These are phyloP conservation scores for Halcyon badia DNA, from an alignment of 2,797 vertebrate genomes.

Conservation along the genomic window DNA sequence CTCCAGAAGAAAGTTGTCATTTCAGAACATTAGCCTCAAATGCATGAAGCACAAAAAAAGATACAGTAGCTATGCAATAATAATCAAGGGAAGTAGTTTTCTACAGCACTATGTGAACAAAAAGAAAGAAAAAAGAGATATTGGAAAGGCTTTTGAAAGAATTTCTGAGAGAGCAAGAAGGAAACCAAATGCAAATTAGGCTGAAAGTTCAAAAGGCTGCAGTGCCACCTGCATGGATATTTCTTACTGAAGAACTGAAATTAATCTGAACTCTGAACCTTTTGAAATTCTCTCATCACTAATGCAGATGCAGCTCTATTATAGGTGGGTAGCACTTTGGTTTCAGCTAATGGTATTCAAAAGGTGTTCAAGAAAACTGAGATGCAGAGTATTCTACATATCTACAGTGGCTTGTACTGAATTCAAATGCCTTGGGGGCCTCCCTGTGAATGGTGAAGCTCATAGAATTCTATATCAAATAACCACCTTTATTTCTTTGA, in stretches of 20 bases:
- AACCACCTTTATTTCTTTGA: constrained; percentile 38
- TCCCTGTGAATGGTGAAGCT: neutral
- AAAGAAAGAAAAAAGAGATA: neutral
- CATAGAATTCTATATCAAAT: constrained; percentile 12
- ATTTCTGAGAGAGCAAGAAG: neutral
- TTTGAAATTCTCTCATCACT: neutral
- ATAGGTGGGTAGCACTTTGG: neutral
- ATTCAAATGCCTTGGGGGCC: neutral
- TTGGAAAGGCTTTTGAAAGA: neutral
- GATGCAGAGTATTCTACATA: neutral
- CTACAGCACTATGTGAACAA: neutral
- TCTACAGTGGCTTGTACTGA: constrained; percentile 6
- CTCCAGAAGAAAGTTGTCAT: neutral
- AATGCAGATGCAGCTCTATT: neutral
- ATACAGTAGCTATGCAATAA: neutral
- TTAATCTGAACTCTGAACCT: constrained; percentile 41
- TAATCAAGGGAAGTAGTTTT: neutral
- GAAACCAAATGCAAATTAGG: neutral
- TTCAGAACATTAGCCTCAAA: neutral
- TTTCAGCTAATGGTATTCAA: constrained; percentile 29
- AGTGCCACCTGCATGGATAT: neutral
- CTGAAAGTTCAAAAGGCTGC: constrained; percentile 23
- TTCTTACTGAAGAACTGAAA: constrained; percentile 22
- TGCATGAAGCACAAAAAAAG: neutral
- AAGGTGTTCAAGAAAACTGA: neutral